phyloP scores from a whole-genome alignment of 2,797 vertebrate species.

The Syncerus caffer region DNA sequence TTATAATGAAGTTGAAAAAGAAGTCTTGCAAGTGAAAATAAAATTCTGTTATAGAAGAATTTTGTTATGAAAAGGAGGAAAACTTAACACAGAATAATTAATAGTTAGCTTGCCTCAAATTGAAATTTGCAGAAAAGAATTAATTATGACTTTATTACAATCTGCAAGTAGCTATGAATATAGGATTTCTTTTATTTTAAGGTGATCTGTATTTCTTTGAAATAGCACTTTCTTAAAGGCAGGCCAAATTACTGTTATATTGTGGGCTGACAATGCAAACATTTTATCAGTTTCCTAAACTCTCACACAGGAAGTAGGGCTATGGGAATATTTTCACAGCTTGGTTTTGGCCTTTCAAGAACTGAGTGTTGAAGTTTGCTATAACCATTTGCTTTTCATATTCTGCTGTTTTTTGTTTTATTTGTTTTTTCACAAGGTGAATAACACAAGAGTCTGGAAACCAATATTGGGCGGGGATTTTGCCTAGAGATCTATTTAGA shows the following conservation, averaged over 20 bases:
- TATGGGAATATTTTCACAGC: constrained; percentile 81
- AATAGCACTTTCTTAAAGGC: constrained; percentile 53
- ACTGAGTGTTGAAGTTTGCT: constrained; percentile 76
- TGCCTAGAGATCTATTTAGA: constrained; percentile 81
- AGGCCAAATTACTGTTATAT: constrained; percentile 59
- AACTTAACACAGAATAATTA: background rate
- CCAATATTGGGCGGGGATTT: constrained; percentile 57
- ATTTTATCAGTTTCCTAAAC: constrained; percentile 67
- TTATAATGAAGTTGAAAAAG: background rate
- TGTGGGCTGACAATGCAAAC: constrained; percentile 67
- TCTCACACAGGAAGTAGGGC: constrained; percentile 71
- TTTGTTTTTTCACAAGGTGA: constrained; percentile 76
- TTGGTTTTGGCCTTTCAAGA: constrained; percentile 75
- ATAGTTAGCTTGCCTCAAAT: background rate
- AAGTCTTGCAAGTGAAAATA: background rate
- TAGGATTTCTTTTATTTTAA: constrained; percentile 16
- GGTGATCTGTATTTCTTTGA: constrained; percentile 21
- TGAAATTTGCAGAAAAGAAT: background rate
- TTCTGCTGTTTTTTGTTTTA: constrained; percentile 3
- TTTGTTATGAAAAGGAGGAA: background rate
- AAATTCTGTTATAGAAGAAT: background rate
- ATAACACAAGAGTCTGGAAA: constrained; percentile 76
- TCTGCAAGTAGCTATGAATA: background rate
- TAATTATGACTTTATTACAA: background rate
- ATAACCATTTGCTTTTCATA: constrained; percentile 76